A percentile compares a stretch with the other conserved stretches of the same genome.
These are phyloP conservation scores for Rhinogobius similis DNA, from an alignment of 2,113 vertebrate species.

Conservation along the genomic window DNA sequence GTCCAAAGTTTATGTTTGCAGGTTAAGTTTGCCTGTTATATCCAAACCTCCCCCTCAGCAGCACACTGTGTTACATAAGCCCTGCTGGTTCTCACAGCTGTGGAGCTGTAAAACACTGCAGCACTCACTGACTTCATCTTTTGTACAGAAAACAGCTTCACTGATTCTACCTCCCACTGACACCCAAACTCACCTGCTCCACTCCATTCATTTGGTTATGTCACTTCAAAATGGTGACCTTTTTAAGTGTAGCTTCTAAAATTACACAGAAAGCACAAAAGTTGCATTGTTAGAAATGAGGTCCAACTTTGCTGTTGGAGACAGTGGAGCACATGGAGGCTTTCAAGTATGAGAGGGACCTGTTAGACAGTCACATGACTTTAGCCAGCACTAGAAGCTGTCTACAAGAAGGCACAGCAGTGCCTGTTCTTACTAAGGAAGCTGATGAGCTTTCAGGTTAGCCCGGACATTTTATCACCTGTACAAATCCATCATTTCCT, in stretches of 20 bases:
- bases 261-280: not conserved
- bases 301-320: too few species aligned
- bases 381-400: too few species aligned
- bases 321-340: too few species aligned
- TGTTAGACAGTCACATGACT: too few species aligned
- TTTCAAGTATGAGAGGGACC: too few species aligned
- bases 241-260: not conserved
- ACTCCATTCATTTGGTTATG: not conserved
- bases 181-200: conserved; percentile 5
- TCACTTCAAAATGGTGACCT: not conserved
- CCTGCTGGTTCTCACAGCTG: conserved; percentile 41
- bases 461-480: too few species aligned
- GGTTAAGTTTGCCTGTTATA: conserved; percentile 61
- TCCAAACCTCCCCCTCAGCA: conserved; percentile 58
- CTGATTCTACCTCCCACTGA: conserved; percentile 25
- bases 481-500: too few species aligned
- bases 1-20: conserved; percentile 69
- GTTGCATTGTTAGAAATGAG: not conserved
- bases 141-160: conserved; percentile 20
- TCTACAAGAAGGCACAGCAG: too few species aligned
- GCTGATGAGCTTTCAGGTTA: too few species aligned
- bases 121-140: conserved; percentile 27
- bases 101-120: conserved; percentile 40
- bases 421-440: too few species aligned
- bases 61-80: conserved; percentile 56